Evolutionary conservation across 2,797 vertebrate species (phyloP), one percentile per base, ranked within the genome.

Genomic region (Agapornis canus): DNA sequence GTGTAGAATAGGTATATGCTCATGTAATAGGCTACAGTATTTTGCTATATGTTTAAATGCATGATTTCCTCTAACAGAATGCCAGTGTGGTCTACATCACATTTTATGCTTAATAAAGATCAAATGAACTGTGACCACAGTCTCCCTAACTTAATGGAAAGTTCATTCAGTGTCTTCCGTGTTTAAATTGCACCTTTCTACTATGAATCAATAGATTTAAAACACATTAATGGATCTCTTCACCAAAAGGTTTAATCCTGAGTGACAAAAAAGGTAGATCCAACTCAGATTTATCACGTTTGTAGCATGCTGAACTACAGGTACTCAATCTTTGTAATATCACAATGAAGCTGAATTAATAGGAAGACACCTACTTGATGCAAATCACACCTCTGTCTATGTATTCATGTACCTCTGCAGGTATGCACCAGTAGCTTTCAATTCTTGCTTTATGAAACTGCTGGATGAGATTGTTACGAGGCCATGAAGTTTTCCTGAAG

Each of bases 121-220:
- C 96, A 97, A 98, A 98, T 98, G 97, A 98, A 97, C 97, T 98
- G 98, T 98, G 97, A 97, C 98, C 93, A 95, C 54, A 96, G 91
- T 94, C 97, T 97, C 95, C 97, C 95, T 88, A 97, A 97, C 96
- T 98, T 97, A 98, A 98, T 97, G 96, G 89, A 95, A 98, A 98
- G 97, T 98, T 97, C 97, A 96, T 95, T 96, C 94, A 45, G 95
- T 96, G 96, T 96, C 95, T 97, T 98, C 95, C 11, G 42, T 96
- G 93, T 96, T 97, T 95, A 95, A 98, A 98, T 95, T 95, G 93
- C 92, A 89, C 94, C 85, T 97, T 97, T 97, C 95, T 93, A 77
- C 95, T 82, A 91, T 63, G 92, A 98, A 97, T 98, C 97, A 96
- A 97, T 96, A 97, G 94, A 97, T 98, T 95, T 97, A 84, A 92